Evolutionary conservation across 2,888 invertebrate species (phyloP).

Genomic region (Polyommatus iphigenia): DNA sequence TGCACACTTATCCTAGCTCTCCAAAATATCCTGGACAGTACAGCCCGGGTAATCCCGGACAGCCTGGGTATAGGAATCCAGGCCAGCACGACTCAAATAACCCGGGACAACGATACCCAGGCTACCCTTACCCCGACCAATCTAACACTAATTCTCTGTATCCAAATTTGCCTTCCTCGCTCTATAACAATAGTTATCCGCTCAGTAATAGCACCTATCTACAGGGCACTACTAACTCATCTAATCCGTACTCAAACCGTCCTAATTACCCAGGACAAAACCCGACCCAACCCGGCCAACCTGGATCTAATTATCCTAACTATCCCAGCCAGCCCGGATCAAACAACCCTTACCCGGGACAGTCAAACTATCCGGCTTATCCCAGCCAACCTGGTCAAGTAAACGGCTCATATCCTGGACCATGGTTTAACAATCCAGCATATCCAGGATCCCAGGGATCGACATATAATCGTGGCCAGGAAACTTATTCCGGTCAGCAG

Average conservation of each 20-base stretch:
- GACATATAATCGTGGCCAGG: constrained; percentile 10
- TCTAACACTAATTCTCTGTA: constrained; percentile 9
- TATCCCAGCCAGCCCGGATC: constrained; percentile 11
- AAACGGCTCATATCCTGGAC: not conserved
- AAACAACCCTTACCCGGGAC: constrained; percentile 5
- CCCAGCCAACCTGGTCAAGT: constrained; percentile 5
- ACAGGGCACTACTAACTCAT: not conserved
- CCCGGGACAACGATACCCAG: constrained; percentile 32
- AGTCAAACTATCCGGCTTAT: not conserved
- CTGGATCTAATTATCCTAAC: not conserved
- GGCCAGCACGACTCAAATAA: constrained; percentile 18
- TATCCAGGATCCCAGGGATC: constrained; percentile 17
- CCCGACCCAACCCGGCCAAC: not conserved
- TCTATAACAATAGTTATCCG: not conserved
- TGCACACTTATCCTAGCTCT: constrained; percentile 17
- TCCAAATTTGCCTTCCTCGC: constrained; percentile 1
- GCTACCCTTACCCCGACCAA: constrained; percentile 27
- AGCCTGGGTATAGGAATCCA: constrained; percentile 34
- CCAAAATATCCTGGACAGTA: constrained; percentile 25
- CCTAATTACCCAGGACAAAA: constrained; percentile 14
- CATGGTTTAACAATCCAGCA: not conserved
- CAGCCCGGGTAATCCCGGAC: constrained; percentile 25
- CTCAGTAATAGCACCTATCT: not conserved
- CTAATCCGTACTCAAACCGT: not conserved
- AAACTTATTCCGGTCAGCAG: constrained; percentile 1